Evolutionary conservation across 2,888 invertebrate genomes (phyloP).

Genomic region (Baccha elongata): DNA sequence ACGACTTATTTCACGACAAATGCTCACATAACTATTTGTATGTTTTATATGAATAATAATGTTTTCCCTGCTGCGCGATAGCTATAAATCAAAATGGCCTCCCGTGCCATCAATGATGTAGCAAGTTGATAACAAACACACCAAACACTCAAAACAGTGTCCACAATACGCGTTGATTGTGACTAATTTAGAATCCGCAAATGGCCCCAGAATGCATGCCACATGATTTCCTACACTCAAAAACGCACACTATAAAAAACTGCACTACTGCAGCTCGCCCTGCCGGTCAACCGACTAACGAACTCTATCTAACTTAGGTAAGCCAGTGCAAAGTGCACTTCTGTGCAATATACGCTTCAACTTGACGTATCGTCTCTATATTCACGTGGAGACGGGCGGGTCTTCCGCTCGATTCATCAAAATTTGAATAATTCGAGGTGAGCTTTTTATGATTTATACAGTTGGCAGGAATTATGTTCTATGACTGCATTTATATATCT

Average conservation of each 20-base stretch:
- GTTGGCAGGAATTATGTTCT: constrained; percentile 52
- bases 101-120: constrained; percentile 62
- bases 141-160: constrained; percentile 54
- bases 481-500: constrained; percentile 29
- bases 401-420: constrained; percentile 60
- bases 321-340: constrained; percentile 36
- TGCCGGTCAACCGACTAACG: background rate
- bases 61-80: constrained; percentile 33
- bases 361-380: constrained; percentile 47
- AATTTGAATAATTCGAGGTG: constrained; percentile 67
- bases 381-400: constrained; percentile 65
- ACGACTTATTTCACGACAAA: too few species aligned
- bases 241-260: background rate
- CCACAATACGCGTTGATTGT: constrained; percentile 71
- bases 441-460: constrained; percentile 64
- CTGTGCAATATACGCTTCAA: constrained; percentile 22
- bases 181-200: constrained; percentile 68
- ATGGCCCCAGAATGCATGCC: constrained; percentile 59
- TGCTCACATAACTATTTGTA: too few species aligned
- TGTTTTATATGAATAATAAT: too few species aligned
- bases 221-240: constrained; percentile 67
- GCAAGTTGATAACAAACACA: constrained; percentile 64
- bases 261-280: constrained; percentile 4
- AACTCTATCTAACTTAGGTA: background rate
- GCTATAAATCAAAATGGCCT: constrained; percentile 72